These are phyloP conservation scores for Microcebus murinus DNA, from an alignment of 2,113 vertebrate species.

Conservation along the genomic window DNA sequence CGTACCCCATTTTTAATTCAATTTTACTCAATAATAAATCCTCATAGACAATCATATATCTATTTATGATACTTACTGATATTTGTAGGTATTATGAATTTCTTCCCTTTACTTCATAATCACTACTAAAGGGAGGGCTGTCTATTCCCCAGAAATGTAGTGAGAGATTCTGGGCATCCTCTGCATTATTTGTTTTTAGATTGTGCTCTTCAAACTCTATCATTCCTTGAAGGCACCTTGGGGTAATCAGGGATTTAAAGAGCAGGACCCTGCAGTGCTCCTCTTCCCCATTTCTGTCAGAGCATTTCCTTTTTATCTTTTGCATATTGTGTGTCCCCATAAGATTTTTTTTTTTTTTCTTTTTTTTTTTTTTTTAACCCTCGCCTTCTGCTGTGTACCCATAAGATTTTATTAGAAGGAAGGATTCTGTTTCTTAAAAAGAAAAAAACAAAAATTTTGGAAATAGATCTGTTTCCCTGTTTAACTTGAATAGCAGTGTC, in stretches of 20 bases:
- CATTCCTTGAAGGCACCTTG: neutral
- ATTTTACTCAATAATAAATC: slow-evolving; percentile 44
- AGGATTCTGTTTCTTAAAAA: slow-evolving; percentile 8
- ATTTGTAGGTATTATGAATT: neutral
- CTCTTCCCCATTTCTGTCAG: neutral
- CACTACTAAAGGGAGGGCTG: neutral
- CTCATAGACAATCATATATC: neutral
- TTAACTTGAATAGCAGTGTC: neutral
- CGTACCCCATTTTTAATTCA: neutral
- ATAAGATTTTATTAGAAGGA: neutral
- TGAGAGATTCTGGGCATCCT: neutral
- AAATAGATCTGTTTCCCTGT: neutral
- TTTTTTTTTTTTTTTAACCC: no score
- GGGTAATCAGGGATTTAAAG: neutral
- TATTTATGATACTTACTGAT: neutral
- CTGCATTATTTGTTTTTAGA: neutral
- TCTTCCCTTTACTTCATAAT: neutral
- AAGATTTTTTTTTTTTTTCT: no score
- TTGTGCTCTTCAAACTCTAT: neutral
- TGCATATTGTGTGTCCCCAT: neutral
- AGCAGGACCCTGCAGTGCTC: neutral
- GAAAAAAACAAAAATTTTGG: neutral
- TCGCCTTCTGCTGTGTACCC: no score
- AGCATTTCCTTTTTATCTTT: neutral
- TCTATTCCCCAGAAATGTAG: neutral